Base-by-base conservation (phyloP, 2,888 invertebrate genomes). In the Meandrusa payeni region DNA sequence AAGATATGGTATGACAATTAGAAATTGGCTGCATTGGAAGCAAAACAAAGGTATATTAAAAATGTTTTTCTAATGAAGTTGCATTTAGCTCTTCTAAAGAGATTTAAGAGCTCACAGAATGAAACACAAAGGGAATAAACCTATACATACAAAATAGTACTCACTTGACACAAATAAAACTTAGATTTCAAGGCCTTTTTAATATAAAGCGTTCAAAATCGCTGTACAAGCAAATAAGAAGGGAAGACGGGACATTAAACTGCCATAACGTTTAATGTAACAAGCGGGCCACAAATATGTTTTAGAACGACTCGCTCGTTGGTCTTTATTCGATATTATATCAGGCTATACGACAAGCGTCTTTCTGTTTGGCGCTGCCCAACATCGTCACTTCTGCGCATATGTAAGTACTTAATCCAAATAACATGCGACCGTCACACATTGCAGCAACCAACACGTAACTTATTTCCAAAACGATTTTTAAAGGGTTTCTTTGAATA, bases 361-460 rank as follows among this genome's bases (percentile, higher is more conserved):
- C 38, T 28, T 59, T 59, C 54, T 49, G 56, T 60, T 61, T 57
- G 11, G 9, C 5, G 10, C 28, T 28, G 20, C 17, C 38, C 37
- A 12, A 22, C 20, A 12, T 28, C 7, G 28, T 5, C 12, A 28
- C 38, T 28, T 37, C 28, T 38, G 38, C 38, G 28, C 28, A 13
- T 20, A 38, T 2, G 20, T n/a, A 37, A n/a, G 27, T 37, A 38
- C 38, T 38, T 38, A 38, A 38, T 22, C 28, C 38, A 7, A 28
- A 19, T 28, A 40, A 43, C 37, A 17, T 28, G 13, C 42, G 5
- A 34, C 42, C 40, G 34, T 39, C 11, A 28, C 39, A 36, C 27
- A 27, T 27, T 38, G 28, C 20, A 28, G 7, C 19, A 11, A 20
- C 27, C 28, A 12, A 20, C 28, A 22, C 13, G 28, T 20, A 17